Percentiles rank a stretch among this genome's conserved stretches.
These are phyloP conservation scores for Yponomeuta cagnagella DNA, from an alignment of 2,888 invertebrate species.

Conservation along the genomic window DNA sequence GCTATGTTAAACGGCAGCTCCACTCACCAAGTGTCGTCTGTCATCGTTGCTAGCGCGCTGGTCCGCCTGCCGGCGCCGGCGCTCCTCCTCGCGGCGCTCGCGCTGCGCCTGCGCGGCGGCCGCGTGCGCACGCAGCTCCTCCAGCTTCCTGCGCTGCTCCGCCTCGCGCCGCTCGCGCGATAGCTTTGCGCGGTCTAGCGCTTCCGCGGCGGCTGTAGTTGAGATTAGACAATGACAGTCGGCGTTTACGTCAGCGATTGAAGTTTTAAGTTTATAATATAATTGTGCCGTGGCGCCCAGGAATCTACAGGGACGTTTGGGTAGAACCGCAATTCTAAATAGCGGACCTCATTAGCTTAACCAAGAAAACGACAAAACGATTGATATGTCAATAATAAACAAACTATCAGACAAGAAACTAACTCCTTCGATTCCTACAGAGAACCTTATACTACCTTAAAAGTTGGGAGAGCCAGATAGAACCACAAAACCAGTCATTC, in stretches of 20 bases:
- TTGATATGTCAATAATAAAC: too few species aligned
- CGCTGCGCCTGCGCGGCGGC: slow-evolving; percentile 92
- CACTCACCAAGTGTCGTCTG: slow-evolving; percentile 51
- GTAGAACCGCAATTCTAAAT: too few species aligned
- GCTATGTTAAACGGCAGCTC: not conserved
- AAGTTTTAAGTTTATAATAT: not conserved
- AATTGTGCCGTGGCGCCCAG: not conserved
- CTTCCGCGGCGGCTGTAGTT: slow-evolving; percentile 35
- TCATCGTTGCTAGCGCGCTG: slow-evolving; percentile 86
- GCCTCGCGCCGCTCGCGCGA: slow-evolving; percentile 92
- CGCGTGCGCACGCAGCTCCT: slow-evolving; percentile 92
- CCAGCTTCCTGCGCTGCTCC: slow-evolving; percentile 90
- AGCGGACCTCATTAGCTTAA: too few species aligned
- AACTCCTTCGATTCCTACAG: too few species aligned
- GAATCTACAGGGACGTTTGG: too few species aligned
- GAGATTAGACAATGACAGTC: not conserved
- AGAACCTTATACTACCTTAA: too few species aligned
- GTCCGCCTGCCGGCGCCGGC: slow-evolving; percentile 88
- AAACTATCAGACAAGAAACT: too few species aligned
- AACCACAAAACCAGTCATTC: too few species aligned
- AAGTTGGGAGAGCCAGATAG: too few species aligned
- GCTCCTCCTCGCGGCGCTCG: slow-evolving; percentile 91
- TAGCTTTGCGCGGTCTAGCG: slow-evolving; percentile 79
- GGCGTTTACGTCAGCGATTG: not conserved
- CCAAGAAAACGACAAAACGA: too few species aligned